These are phyloP conservation scores for Theropithecus gelada DNA, from an alignment of 2,113 vertebrate species.

Conservation along the genomic window DNA sequence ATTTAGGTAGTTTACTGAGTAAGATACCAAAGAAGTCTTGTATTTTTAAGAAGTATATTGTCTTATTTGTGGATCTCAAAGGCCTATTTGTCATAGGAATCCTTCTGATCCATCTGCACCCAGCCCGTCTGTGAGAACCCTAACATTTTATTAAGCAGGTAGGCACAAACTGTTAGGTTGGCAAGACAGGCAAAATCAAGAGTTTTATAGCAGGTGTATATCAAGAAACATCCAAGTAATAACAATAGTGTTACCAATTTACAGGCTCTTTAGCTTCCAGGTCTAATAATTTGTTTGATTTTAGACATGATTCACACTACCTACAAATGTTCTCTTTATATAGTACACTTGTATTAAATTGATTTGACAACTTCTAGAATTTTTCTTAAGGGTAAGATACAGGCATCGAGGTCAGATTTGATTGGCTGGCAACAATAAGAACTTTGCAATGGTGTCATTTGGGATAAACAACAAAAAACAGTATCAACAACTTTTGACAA, in stretches of 20 bases:
- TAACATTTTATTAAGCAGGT: conserved; percentile 23
- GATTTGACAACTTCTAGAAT: background rate
- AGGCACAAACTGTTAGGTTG: conserved; percentile 22
- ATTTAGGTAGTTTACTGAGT: background rate
- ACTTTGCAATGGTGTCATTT: background rate
- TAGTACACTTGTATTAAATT: background rate
- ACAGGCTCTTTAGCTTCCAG: background rate
- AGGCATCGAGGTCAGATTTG: background rate
- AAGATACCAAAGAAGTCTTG: conserved; percentile 25
- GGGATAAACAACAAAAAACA: background rate
- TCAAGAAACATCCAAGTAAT: background rate
- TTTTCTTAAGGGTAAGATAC: background rate
- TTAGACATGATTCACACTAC: background rate
- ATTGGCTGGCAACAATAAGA: background rate
- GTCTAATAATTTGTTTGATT: background rate
- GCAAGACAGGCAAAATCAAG: conserved; percentile 1
- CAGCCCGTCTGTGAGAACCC: background rate
- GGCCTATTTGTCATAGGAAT: conserved; percentile 43
- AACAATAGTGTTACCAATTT: background rate
- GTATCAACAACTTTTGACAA: background rate
- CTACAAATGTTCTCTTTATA: background rate
- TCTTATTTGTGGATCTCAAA: conserved; percentile 54
- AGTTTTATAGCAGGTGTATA: background rate
- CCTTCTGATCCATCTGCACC: conserved; percentile 30
- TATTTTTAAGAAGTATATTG: conserved; percentile 42